Percentiles rank a stretch among this genome's conserved stretches.
phyloP scores from a whole-genome alignment of 1,140 invertebrate species.

The Nasonia longicornis region DNA sequence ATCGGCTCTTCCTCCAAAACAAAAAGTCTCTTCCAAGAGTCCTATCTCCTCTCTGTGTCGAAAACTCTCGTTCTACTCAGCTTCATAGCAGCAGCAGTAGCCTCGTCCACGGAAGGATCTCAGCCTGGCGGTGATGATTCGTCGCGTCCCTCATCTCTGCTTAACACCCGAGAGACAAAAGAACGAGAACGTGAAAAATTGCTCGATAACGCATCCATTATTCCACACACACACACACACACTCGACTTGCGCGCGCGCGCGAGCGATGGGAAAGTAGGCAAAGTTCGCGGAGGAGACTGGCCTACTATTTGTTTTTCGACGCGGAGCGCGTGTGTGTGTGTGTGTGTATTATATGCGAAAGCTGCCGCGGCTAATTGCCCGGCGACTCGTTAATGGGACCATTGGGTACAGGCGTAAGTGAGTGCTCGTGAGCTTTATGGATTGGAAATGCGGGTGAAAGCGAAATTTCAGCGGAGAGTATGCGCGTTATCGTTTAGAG shows the following conservation, averaged over 20 bases:
- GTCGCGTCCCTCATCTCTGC: background rate
- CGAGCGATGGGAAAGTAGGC: conserved; percentile 27
- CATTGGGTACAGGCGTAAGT: background rate
- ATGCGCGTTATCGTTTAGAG: background rate
- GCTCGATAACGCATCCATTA: background rate
- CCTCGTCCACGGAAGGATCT: no score
- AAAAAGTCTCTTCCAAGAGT: no score
- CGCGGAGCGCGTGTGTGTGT: background rate
- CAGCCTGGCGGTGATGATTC: no score
- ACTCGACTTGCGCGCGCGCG: no score
- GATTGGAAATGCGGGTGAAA: conserved; percentile 2
- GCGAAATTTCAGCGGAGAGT: background rate
- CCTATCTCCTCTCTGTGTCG: no score
- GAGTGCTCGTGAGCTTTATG: background rate
- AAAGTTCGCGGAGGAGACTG: conserved; percentile 13
- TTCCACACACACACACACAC: background rate
- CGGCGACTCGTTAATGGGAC: conserved; percentile 1
- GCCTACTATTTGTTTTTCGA: conserved; percentile 27
- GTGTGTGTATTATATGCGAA: background rate
- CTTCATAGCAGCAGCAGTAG: no score
- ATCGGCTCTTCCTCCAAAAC: no score
- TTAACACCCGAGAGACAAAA: background rate
- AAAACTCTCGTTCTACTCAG: no score
- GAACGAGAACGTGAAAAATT: conserved; percentile 1
- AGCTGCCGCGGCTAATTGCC: conserved; percentile 10